Percentiles rank a stretch among this genome's conserved stretches.
Evolutionary conservation across 2,888 invertebrate species (phyloP).

Genomic region (Drosophila neutralis): DNA sequence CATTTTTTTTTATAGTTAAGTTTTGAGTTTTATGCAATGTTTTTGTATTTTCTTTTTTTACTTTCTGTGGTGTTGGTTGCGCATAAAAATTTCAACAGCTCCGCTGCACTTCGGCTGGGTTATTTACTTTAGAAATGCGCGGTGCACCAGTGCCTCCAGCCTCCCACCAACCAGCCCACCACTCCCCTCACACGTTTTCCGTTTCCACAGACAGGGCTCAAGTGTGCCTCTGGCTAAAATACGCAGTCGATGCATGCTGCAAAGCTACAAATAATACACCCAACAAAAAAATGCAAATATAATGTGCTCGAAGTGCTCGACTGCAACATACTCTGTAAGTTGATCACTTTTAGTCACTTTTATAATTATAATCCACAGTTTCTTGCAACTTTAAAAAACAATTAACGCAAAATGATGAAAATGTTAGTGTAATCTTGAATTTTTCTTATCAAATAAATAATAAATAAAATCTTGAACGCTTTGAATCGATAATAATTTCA

Average conservation of each 20-base stretch:
- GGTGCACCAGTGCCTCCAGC: background rate
- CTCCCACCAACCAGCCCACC: background rate
- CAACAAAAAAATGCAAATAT: slow-evolving; percentile 18
- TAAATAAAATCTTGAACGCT: background rate
- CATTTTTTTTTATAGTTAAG: slow-evolving; percentile 43
- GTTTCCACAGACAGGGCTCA: slow-evolving; percentile 34
- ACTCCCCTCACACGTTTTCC: background rate
- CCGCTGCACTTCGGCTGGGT: slow-evolving; percentile 53
- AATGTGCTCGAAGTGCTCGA: background rate
- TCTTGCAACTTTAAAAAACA: background rate
- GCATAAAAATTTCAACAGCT: slow-evolving; percentile 60
- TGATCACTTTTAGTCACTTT: too few relatives aligned
- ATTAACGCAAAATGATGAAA: too few relatives aligned
- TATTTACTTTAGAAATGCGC: slow-evolving; percentile 55
- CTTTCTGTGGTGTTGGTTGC: slow-evolving; percentile 33
- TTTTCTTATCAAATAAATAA: background rate
- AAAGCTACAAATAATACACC: slow-evolving; percentile 71
- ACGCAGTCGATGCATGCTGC: slow-evolving; percentile 72
- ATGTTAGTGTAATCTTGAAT: too few relatives aligned
- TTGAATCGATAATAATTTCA: background rate
- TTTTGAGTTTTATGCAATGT: slow-evolving; percentile 33
- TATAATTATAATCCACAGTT: background rate
- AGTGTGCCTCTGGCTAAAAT: slow-evolving; percentile 62
- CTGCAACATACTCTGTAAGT: slow-evolving; percentile 2
- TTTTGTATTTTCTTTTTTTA: slow-evolving; percentile 16